These are phyloP conservation scores for Scomber colias DNA, from an alignment of 2,113 vertebrate genomes.

Conservation along the genomic window DNA sequence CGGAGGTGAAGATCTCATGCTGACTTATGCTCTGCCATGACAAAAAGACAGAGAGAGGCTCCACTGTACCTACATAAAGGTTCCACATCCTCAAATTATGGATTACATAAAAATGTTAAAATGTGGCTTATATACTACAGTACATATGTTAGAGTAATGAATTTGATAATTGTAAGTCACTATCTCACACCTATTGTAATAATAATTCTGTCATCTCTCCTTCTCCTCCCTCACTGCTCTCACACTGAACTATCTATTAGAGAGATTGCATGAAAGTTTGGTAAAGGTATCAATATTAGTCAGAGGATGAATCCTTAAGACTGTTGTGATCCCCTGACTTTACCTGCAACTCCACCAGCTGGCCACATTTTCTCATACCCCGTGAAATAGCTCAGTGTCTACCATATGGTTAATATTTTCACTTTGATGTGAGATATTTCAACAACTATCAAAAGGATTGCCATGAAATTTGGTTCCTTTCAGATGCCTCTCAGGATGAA, in stretches of 20 bases:
- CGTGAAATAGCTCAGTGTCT: too few species aligned
- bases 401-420: too few species aligned
- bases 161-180: background rate
- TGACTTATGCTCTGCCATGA: constrained; percentile 30
- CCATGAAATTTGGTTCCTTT: too few species aligned
- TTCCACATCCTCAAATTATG: background rate
- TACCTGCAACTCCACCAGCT: too few species aligned
- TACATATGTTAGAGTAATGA: background rate
- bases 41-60: background rate
- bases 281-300: too few species aligned
- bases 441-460: too few species aligned
- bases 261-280: too few species aligned
- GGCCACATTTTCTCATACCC: too few species aligned
- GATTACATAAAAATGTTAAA: background rate
- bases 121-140: background rate
- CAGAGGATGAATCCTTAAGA: too few species aligned
- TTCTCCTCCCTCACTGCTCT: background rate
- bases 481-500: too few species aligned
- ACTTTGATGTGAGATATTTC: too few species aligned
- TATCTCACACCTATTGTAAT: background rate
- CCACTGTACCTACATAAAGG: constrained; percentile 4
- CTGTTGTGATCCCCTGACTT: too few species aligned
- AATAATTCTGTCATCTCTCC: background rate
- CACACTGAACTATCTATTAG: background rate
- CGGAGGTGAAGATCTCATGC: constrained; percentile 49